Base-by-base conservation (phyloP, 2,113 vertebrate species). In the Diglossa brunneiventris region DNA sequence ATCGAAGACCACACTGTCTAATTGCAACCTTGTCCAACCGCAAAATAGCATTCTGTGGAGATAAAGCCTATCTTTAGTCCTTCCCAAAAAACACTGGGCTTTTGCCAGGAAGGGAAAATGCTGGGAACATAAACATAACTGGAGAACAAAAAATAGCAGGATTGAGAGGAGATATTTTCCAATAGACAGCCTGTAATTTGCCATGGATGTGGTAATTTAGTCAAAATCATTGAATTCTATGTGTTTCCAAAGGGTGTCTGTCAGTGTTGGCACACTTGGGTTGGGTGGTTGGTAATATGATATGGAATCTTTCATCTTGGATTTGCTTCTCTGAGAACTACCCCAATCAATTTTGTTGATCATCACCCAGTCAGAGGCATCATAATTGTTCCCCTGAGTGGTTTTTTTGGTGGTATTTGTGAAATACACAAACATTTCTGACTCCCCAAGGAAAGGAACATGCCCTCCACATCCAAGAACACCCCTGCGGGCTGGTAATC, bases 161-260 rank as follows among this genome's bases (percentile, higher is more conserved):
- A 76, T 33, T 30, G 19, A 90, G 83, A 90, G 50, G 91, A 96
- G 93, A 94, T 89, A 94, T 95, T 97, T 97, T 96, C 92, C 96
- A 95, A 91, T 78, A 92, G 92, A 55, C 73, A 96, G 66, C 37
- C 95, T 97, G 75, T 97, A 97, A 97, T 97, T 97, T 97, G 80
- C 95, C n/a, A 58, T 95, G 93, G 87, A 95, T 96, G 68, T 88
- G 94, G 95, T 80, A 92, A 89, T 94, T 95, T 86, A 87, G 77
- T 63, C 78, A 84, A 95, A 96, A 93, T 94, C 89, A 95, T 95
- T 68, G 83, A 95, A 92, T 92, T 96, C 89, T 80, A 1, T 77
- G 63, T 72, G 66, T 92, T 93, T 96, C 90, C 86, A 95, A 86
- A 74, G 50, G 83, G 46, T 90, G 90, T 87, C 63, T 93, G 82